phyloP scores from a whole-genome alignment of 2,113 vertebrate species.

The Dinomys branickii region DNA sequence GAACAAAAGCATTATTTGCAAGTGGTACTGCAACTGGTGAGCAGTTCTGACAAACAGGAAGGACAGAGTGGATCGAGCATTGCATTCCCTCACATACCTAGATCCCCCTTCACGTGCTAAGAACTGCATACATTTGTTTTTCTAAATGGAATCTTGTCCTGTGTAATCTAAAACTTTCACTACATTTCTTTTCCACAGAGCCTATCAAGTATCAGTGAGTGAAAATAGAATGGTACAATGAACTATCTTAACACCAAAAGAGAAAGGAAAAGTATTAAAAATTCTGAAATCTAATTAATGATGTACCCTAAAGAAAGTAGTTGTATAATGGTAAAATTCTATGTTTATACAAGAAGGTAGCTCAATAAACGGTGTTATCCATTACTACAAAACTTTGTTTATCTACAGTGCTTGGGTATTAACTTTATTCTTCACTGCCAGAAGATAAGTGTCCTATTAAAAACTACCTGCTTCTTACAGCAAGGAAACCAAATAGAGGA shows the following conservation, averaged over 20 bases:
- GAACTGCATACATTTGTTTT: background rate
- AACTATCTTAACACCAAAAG: background rate
- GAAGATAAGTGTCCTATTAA: background rate
- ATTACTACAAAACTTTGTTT: background rate
- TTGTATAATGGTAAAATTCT: background rate
- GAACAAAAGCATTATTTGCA: background rate
- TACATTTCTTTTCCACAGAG: background rate
- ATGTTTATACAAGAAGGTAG: background rate
- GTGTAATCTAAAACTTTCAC: background rate
- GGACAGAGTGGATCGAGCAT: accelerated
- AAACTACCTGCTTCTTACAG: background rate
- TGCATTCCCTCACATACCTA: background rate
- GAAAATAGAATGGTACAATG: background rate
- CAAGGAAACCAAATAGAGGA: background rate
- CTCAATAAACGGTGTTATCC: background rate
- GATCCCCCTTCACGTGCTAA: background rate
- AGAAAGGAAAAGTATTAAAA: background rate
- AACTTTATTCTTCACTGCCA: background rate
- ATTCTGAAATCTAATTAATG: background rate
- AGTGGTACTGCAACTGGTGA: background rate
- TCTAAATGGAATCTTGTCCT: background rate
- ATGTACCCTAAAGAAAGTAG: background rate
- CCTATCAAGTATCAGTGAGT: background rate
- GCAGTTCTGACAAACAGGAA: conserved; percentile 8
- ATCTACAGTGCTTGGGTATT: background rate